Percentiles rank a stretch among this genome's conserved stretches.
Conservation (phyloP, 1,140 invertebrate species). For the Psilanteris sp. region DNA sequence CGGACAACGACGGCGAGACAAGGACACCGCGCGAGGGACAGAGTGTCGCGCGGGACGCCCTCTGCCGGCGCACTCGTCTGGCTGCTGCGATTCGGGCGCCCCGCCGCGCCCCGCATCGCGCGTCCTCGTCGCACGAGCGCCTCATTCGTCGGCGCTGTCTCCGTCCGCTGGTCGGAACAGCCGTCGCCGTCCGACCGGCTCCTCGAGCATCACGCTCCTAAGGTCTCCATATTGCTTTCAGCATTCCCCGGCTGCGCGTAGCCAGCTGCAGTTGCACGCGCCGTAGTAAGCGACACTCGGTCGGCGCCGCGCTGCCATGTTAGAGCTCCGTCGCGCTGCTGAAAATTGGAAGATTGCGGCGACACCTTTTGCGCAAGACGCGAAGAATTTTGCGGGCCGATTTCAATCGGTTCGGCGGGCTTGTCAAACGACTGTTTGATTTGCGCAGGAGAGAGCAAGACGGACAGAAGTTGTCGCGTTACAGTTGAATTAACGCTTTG, state of each 20-base stretch:
- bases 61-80: constrained; percentile 39
- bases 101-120: constrained; percentile 7
- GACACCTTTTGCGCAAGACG: no score
- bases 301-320: background rate
- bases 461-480: no score
- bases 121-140: constrained; percentile 19
- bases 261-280: constrained; percentile 76
- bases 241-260: constrained; percentile 74
- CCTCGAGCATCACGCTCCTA: constrained; percentile 57
- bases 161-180: constrained; percentile 53
- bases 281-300: background rate
- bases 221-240: constrained; percentile 64
- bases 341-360: no score
- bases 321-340: no score
- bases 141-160: constrained; percentile 1
- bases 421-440: no score
- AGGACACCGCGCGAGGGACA: constrained; percentile 29
- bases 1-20: constrained; percentile 43
- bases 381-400: no score
- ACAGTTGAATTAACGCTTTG: no score
- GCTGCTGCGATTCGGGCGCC: constrained; percentile 25
- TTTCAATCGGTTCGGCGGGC: no score
- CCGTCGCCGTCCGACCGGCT: constrained; percentile 71
- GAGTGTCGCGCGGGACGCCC: constrained; percentile 36
- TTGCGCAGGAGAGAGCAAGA: no score